These are phyloP conservation scores for Falco rusticolus DNA, from an alignment of 2,797 vertebrate species.

Conservation along the genomic window DNA sequence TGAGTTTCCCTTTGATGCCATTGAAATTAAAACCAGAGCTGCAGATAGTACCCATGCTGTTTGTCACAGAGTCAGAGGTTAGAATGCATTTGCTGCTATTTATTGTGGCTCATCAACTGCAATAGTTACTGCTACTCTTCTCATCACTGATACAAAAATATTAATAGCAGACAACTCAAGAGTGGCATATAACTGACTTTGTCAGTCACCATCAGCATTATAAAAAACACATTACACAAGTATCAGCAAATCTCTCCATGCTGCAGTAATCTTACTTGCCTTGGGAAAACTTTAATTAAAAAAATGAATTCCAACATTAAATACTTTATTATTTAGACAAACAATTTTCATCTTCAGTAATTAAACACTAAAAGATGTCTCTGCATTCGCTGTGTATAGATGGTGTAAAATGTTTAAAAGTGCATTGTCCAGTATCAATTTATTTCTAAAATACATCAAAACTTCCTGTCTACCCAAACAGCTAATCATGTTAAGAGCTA, in stretches of 20 bases:
- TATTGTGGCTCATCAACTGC: conserved; percentile 65
- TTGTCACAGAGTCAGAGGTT: conserved; percentile 76
- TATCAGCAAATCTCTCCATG: conserved; percentile 9
- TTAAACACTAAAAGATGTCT: background rate
- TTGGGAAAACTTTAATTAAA: conserved; percentile 60
- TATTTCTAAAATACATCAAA: background rate
- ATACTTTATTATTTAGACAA: conserved; percentile 55
- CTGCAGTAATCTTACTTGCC: conserved; percentile 50
- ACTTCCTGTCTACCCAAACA: background rate
- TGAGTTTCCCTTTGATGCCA: conserved; percentile 77
- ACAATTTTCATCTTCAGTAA: conserved; percentile 25
- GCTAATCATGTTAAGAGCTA: background rate
- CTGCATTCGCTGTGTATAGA: background rate
- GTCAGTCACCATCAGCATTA: conserved; percentile 68
- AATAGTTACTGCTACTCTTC: conserved; percentile 55
- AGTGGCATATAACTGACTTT: conserved; percentile 68
- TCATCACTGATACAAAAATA: conserved; percentile 62
- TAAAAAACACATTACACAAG: conserved; percentile 42
- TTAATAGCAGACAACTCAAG: conserved; percentile 73
- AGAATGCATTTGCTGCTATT: conserved; percentile 74
- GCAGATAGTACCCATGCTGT: conserved; percentile 67
- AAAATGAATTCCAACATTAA: conserved; percentile 22
- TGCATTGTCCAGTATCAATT: background rate
- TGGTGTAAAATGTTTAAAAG: background rate
- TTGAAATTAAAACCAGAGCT: conserved; percentile 75